These are phyloP conservation scores for Panulirus ornatus DNA, from an alignment of 1,140 invertebrate species.

Conservation along the genomic window DNA sequence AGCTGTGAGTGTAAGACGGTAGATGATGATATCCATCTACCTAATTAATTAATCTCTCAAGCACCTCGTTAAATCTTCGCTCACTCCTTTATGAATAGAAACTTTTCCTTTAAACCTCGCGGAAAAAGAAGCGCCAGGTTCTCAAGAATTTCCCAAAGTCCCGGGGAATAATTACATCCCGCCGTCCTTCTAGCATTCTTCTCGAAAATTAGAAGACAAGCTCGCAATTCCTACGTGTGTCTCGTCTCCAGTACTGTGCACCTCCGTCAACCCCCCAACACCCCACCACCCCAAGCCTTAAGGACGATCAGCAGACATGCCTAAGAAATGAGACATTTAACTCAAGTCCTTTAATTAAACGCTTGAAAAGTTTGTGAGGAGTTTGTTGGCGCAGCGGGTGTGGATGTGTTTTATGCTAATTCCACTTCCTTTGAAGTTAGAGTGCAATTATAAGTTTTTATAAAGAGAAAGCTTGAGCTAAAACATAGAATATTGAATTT, in stretches of 20 bases:
- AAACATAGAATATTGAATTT: conserved; percentile 16
- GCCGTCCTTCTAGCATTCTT: too few species aligned
- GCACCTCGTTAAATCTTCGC: not conserved
- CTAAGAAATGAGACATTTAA: conserved; percentile 39
- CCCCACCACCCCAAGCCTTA: not conserved
- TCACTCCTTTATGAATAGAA: too few species aligned
- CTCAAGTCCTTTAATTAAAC: conserved; percentile 54
- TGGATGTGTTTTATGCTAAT: conserved; percentile 50
- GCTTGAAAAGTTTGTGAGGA: conserved; percentile 48
- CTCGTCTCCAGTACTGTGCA: too few species aligned
- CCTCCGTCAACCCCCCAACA: too few species aligned
- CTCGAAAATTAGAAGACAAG: too few species aligned
- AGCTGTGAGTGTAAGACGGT: too few species aligned
- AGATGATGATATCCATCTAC: too few species aligned
- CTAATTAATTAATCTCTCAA: not conserved
- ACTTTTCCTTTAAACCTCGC: not conserved
- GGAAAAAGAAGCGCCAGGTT: not conserved
- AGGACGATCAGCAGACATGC: conserved; percentile 14
- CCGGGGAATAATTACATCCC: not conserved
- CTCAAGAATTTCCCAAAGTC: not conserved
- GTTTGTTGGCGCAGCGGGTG: conserved; percentile 48
- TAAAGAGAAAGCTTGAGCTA: conserved; percentile 2
- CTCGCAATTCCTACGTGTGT: too few species aligned
- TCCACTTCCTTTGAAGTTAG: conserved; percentile 42
- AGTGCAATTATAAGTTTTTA: conserved; percentile 38